These are phyloP conservation scores for Euclidia mi DNA, from an alignment of 2,888 invertebrate genomes.

Conservation along the genomic window DNA sequence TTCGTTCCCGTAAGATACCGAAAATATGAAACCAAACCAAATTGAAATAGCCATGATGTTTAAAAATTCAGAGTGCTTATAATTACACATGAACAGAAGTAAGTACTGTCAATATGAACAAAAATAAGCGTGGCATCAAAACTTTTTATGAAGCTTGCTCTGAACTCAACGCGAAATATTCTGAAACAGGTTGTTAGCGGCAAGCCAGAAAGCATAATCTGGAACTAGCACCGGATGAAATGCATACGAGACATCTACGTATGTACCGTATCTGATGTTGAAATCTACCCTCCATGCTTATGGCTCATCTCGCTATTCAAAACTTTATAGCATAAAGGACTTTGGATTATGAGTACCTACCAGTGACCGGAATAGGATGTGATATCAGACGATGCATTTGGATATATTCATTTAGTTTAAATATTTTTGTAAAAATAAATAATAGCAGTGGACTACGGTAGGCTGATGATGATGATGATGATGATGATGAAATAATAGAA, in stretches of 20 bases:
- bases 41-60: too few species aligned
- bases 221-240: slow-evolving; percentile 45
- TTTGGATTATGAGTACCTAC: neutral
- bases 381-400: too few species aligned
- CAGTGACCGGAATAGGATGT: slow-evolving; percentile 8
- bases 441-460: too few species aligned
- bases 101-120: slow-evolving; percentile 17
- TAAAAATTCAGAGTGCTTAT: too few species aligned
- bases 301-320: slow-evolving; percentile 31
- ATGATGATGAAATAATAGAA: too few species aligned
- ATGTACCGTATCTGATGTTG: slow-evolving; percentile 38
- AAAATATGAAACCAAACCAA: too few species aligned
- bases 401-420: too few species aligned
- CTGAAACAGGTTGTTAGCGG: slow-evolving; percentile 44
- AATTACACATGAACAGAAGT: too few species aligned
- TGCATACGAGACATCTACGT: slow-evolving; percentile 40
- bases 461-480: too few species aligned
- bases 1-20: too few species aligned
- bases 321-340: neutral
- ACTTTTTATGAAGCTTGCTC: slow-evolving; percentile 41
- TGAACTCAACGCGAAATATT: slow-evolving; percentile 43
- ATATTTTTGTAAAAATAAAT: too few species aligned
- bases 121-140: slow-evolving; percentile 31
- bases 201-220: slow-evolving; percentile 41
- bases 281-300: slow-evolving; percentile 40